Evolutionary conservation across 2,797 vertebrate genomes (phyloP).

Genomic region (Xiphophorus birchmanni): DNA sequence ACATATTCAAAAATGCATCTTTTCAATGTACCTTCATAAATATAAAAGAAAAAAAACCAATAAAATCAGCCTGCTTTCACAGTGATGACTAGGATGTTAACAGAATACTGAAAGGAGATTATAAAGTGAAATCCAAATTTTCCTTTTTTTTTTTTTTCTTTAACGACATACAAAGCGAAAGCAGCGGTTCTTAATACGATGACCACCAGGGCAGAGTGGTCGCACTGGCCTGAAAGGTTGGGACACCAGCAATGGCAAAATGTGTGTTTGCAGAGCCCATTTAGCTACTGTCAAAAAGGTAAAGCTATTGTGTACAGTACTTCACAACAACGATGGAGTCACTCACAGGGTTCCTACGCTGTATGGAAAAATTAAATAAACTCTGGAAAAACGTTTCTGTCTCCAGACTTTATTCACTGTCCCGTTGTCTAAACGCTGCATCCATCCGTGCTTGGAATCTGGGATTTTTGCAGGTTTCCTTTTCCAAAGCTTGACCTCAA

Average conservation of each 20-base stretch:
- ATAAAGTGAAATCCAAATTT: slow-evolving; percentile 80
- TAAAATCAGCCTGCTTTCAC: slow-evolving; percentile 83
- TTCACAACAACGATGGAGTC: slow-evolving; percentile 75
- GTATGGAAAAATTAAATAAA: slow-evolving; percentile 2
- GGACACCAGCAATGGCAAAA: slow-evolving; percentile 65
- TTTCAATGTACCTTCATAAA: slow-evolving; percentile 89
- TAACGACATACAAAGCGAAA: slow-evolving; percentile 77
- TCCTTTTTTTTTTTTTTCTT: slow-evolving; percentile 54
- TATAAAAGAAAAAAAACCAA: slow-evolving; percentile 67
- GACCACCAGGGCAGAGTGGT: slow-evolving; percentile 70
- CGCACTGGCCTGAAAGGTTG: slow-evolving; percentile 75
- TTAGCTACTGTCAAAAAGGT: slow-evolving; percentile 73
- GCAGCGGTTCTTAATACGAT: slow-evolving; percentile 81
- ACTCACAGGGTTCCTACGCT: slow-evolving; percentile 50
- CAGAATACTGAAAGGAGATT: slow-evolving; percentile 86
- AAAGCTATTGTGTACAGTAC: slow-evolving; percentile 89
- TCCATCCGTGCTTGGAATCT: background rate
- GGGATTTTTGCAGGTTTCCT: background rate
- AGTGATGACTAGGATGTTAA: slow-evolving; percentile 84
- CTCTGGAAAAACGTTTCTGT: background rate
- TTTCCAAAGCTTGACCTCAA: slow-evolving; percentile 1
- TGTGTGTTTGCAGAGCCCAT: slow-evolving; percentile 66
- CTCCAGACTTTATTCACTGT: background rate
- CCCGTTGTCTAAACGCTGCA: background rate
- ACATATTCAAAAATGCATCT: slow-evolving; percentile 76